Evolutionary conservation across 2,888 invertebrate genomes (phyloP).

Genomic region (Lasioglossum villosulum): DNA sequence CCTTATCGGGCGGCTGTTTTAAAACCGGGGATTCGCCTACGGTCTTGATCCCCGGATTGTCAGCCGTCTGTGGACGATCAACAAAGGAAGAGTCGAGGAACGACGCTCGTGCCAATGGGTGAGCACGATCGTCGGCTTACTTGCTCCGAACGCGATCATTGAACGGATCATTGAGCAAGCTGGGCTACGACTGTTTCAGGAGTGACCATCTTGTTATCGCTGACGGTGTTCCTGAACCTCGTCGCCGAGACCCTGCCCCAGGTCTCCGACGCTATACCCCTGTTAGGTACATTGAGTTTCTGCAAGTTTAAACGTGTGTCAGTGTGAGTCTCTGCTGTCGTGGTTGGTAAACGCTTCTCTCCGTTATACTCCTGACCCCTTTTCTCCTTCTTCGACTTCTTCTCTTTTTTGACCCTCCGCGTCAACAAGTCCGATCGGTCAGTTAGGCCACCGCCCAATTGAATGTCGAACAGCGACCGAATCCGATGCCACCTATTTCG

Average conservation of each 20-base stretch:
- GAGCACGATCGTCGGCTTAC: slow-evolving; percentile 48
- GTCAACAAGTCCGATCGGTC: slow-evolving; percentile 2
- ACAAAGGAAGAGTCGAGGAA: slow-evolving; percentile 36
- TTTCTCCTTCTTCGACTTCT: not conserved
- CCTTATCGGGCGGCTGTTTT: slow-evolving; percentile 24
- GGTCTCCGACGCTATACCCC: slow-evolving; percentile 99
- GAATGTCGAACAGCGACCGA: not conserved
- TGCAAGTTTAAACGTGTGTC: slow-evolving; percentile 44
- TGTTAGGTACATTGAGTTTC: slow-evolving; percentile 93
- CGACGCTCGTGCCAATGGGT: slow-evolving; percentile 51
- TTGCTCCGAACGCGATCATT: slow-evolving; percentile 39
- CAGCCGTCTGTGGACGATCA: slow-evolving; percentile 48
- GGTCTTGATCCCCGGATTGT: slow-evolving; percentile 58
- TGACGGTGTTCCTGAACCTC: slow-evolving; percentile 99
- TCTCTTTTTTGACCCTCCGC: not conserved
- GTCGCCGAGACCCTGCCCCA: slow-evolving; percentile 99
- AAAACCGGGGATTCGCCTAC: slow-evolving; percentile 41
- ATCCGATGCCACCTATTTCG: not conserved
- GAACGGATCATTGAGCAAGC: slow-evolving; percentile 77
- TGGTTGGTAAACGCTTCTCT: not conserved
- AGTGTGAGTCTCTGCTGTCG: slow-evolving; percentile 38
- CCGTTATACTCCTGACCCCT: not conserved
- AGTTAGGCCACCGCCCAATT: not conserved
- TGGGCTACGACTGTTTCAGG: slow-evolving; percentile 91
- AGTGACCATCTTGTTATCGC: slow-evolving; percentile 99